Evolutionary conservation across 2,113 vertebrate genomes (phyloP), one percentile per base, ranked within the genome.

Genomic region (Procavia capensis): DNA sequence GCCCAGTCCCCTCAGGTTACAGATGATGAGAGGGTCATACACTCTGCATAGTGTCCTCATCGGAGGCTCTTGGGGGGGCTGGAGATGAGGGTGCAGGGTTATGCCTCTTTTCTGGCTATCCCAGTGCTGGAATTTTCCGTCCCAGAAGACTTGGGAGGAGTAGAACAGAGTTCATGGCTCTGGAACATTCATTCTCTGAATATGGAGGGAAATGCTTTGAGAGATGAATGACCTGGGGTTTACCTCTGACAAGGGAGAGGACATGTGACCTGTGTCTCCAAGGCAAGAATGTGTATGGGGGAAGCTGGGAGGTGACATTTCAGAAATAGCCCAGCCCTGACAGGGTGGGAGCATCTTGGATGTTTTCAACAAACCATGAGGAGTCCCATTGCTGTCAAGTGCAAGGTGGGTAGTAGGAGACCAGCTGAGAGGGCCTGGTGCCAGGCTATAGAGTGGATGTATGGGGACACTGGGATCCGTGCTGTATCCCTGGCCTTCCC

Each of bases 71-170:
- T 3, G 34, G 25, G 59, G 59, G 78, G 22, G 25, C 80, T 39
- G 19, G 43, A 27, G 64, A 34, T 6, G 8, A 24, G 10, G 29
- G 47, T 19, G 0, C 19, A 34, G 41, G 82, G 29, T 3, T 61
- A 70, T n/a, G 39, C 90, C 43, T 64, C 34, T 9, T 24, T 19
- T 81, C 79, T 17, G 13, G 39, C 64, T 3, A 2, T 31, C 79
- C 50, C 39, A 13, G 25, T 8, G 47, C 64, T 47, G 43, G 66
- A 25, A 47, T 74, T 39, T 82, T 81, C 84, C 7, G 5, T 74
- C 63, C 36, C 43, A 74, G 47, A 41, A 91, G 45, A 75, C 80
- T 85, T 61, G 61, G n/a, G 80, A 87, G 72, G n/a, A 78, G 45
- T 13, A 78, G 41, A 50, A 20, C 2, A 68, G 63, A 74, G 59